phyloP scores from a whole-genome alignment of 2,888 invertebrate genomes.

The Scaptomyza cyrtandrae region DNA sequence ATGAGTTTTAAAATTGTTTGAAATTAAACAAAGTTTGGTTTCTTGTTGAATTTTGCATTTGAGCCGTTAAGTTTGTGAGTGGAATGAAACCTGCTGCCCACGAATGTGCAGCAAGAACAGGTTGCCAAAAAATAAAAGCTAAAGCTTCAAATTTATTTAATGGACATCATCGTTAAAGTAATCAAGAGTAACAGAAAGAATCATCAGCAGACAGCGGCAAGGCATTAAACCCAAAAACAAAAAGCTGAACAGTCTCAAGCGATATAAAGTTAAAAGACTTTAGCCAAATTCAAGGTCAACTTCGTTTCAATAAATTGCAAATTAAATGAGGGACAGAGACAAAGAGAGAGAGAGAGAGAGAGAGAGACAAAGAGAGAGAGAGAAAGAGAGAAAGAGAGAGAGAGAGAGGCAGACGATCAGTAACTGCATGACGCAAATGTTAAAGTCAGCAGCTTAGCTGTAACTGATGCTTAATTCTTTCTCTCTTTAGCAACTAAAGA shows the following conservation, averaged over 20 bases:
- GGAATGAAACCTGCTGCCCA: slow-evolving; percentile 12
- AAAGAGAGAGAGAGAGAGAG: neutral
- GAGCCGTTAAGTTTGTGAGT: slow-evolving; percentile 1
- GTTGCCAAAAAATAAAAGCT: no score
- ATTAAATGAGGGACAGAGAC: slow-evolving; percentile 52
- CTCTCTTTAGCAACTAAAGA: slow-evolving; percentile 7
- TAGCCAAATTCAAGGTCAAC: slow-evolving; percentile 81
- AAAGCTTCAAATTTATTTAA: slow-evolving; percentile 65
- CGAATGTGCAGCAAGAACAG: slow-evolving; percentile 22
- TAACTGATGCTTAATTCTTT: slow-evolving; percentile 46
- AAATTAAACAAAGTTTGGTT: slow-evolving; percentile 83
- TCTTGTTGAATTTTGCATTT: slow-evolving; percentile 38
- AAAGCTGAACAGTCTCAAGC: slow-evolving; percentile 41
- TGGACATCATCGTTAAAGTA: slow-evolving; percentile 76
- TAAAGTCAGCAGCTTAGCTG: slow-evolving; percentile 60
- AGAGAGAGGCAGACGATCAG: slow-evolving; percentile 23
- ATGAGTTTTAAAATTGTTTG: no score
- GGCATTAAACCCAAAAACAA: slow-evolving; percentile 29
- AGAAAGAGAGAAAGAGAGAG: neutral
- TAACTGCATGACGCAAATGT: slow-evolving; percentile 71
- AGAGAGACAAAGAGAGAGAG: neutral
- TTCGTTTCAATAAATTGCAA: slow-evolving; percentile 79
- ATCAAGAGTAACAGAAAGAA: slow-evolving; percentile 73
- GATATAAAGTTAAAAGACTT: slow-evolving; percentile 77
- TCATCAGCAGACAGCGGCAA: slow-evolving; percentile 56